Conservation (phyloP, 2,888 invertebrate genomes). For the Aphodius granarius region DNA sequence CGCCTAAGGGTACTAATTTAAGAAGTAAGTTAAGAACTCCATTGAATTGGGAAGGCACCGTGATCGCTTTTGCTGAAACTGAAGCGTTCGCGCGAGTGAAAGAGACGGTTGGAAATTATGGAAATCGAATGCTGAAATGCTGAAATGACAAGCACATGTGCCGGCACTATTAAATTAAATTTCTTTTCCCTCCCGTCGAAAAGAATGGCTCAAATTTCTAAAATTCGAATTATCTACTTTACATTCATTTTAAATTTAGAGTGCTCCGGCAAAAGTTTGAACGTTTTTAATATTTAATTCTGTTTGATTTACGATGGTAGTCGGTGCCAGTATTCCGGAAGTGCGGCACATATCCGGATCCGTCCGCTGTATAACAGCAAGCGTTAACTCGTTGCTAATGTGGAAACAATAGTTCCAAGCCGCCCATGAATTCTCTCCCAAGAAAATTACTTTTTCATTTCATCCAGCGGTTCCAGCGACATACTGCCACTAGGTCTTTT, state of each 20-base stretch:
- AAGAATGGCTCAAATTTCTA: constrained; percentile 55
- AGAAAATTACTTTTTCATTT: constrained; percentile 56
- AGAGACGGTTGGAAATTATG: constrained; percentile 29
- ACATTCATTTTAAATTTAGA: constrained; percentile 57
- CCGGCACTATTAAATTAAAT: constrained; percentile 55
- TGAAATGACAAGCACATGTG: constrained; percentile 55
- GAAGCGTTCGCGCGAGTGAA: neutral
- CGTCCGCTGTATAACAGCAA: constrained; percentile 47
- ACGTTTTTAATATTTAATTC: constrained; percentile 58
- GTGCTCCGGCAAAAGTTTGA: constrained; percentile 52
- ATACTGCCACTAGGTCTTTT: constrained; percentile 28
- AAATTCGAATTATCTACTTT: constrained; percentile 58
- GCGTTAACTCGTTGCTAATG: constrained; percentile 54
- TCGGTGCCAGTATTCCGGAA: constrained; percentile 45
- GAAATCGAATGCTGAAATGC: constrained; percentile 49
- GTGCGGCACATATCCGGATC: constrained; percentile 36
- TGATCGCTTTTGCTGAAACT: constrained; percentile 27
- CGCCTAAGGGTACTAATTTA: constrained; percentile 28
- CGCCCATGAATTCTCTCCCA: constrained; percentile 54
- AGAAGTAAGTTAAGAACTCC: constrained; percentile 32
- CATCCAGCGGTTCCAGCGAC: constrained; percentile 42
- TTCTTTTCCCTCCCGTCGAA: constrained; percentile 50
- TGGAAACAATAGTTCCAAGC: constrained; percentile 51
- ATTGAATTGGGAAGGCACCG: constrained; percentile 28
- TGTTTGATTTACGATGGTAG: constrained; percentile 56